Conservation (phyloP, 2,113 vertebrate species). For the Heterotis niloticus region DNA sequence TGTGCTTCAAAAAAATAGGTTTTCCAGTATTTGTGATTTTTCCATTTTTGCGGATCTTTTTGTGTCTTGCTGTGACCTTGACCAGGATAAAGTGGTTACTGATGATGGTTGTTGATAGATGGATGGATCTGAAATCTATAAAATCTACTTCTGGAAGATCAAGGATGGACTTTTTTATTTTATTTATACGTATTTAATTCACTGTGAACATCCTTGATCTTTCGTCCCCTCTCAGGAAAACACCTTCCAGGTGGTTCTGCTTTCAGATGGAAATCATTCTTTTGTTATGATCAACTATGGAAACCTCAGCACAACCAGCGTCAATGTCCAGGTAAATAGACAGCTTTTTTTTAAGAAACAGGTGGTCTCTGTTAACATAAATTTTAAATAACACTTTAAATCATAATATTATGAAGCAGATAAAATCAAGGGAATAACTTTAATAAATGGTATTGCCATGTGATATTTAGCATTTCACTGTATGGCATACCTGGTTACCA, state of each 20-base stretch:
- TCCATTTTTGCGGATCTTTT: too few relatives aligned
- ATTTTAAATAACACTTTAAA: background rate
- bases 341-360: background rate
- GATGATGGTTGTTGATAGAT: too few relatives aligned
- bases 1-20: too few relatives aligned
- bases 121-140: too few relatives aligned
- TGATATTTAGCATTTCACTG: too few relatives aligned
- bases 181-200: background rate
- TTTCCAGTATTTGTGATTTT: too few relatives aligned
- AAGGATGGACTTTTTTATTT: background rate
- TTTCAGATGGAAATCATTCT: constrained; percentile 33
- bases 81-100: too few relatives aligned
- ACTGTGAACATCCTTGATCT: background rate
- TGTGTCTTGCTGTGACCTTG: too few relatives aligned
- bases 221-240: constrained; percentile 36
- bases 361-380: background rate
- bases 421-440: background rate
- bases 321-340: constrained; percentile 24
- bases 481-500: too few relatives aligned
- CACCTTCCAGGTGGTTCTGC: constrained; percentile 47
- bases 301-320: constrained; percentile 19
- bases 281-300: constrained; percentile 48
- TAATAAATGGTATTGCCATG: background rate
- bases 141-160: background rate
- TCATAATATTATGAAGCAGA: background rate